Conservation (phyloP, 1,140 invertebrate species). For the Bombus sylvicola region DNA sequence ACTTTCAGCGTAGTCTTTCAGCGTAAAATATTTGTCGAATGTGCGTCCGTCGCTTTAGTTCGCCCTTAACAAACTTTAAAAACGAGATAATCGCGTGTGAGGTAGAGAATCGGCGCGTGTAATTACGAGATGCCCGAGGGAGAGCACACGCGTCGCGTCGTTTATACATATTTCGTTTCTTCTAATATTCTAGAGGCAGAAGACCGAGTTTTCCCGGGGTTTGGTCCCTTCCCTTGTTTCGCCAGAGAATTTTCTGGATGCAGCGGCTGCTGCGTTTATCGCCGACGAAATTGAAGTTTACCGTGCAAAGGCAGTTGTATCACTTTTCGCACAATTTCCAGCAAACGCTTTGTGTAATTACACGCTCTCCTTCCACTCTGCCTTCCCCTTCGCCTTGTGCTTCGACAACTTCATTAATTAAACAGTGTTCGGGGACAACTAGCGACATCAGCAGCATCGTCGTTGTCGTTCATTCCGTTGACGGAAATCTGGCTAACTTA, state of each 20-base stretch:
- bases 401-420: conserved; percentile 23
- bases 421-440: not conserved
- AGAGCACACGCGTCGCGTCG: too few relatives aligned
- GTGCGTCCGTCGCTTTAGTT: too few relatives aligned
- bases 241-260: not conserved
- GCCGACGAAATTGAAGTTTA: conserved; percentile 30
- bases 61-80: not conserved
- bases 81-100: not conserved
- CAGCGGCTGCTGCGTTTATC: conserved; percentile 11
- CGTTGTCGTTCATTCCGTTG: not conserved
- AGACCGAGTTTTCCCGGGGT: too few relatives aligned
- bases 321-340: conserved; percentile 24
- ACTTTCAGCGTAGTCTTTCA: too few relatives aligned
- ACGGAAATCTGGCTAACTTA: not conserved
- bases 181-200: too few relatives aligned
- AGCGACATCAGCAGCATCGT: conserved; percentile 1
- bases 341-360: conserved; percentile 27
- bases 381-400: not conserved
- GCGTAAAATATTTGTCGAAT: too few relatives aligned
- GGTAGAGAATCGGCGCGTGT: too few relatives aligned
- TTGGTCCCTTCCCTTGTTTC: not conserved
- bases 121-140: too few relatives aligned
- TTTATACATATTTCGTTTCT: too few relatives aligned
- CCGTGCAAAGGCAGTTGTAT: not conserved
- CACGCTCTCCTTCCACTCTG: not conserved